Percentiles rank a stretch among this genome's conserved stretches.
phyloP scores from a whole-genome alignment of 1,140 invertebrate genomes.

The Cardiocondyla obscurior region DNA sequence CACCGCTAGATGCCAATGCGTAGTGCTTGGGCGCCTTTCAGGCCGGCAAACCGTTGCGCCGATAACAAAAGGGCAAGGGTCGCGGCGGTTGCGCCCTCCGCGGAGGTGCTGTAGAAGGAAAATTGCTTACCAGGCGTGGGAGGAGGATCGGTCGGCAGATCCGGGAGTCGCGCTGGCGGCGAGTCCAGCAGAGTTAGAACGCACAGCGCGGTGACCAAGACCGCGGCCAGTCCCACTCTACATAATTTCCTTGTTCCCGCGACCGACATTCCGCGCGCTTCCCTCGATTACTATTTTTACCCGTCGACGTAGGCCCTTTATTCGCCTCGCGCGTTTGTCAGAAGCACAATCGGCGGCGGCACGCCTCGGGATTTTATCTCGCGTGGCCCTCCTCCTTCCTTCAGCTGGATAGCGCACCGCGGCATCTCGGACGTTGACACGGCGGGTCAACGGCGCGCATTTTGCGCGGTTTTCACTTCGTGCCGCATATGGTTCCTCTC shows the following conservation, averaged over 20 bases:
- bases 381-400: background rate
- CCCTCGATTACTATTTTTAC: slow-evolving; percentile 8
- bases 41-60: slow-evolving; percentile 56
- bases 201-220: slow-evolving; percentile 79
- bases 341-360: background rate
- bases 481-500: background rate
- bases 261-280: slow-evolving; percentile 75
- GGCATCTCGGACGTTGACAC: slow-evolving; percentile 9
- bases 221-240: slow-evolving; percentile 79
- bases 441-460: background rate
- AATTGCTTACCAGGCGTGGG: slow-evolving; percentile 79
- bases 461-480: background rate
- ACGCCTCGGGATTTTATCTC: background rate
- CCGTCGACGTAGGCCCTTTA: slow-evolving; percentile 4
- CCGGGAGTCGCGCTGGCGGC: slow-evolving; percentile 79
- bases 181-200: slow-evolving; percentile 79
- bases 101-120: slow-evolving; percentile 55
- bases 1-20: slow-evolving; percentile 43
- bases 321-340: slow-evolving; percentile 27
- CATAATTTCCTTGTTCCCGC: slow-evolving; percentile 78
- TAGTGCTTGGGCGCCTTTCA: slow-evolving; percentile 39
- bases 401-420: background rate
- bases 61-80: slow-evolving; percentile 71
- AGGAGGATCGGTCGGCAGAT: slow-evolving; percentile 76
- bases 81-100: slow-evolving; percentile 51